A percentile compares a stretch with the other conserved stretches of the same genome.
phyloP scores from a whole-genome alignment of 2,888 invertebrate genomes.

The Pecten maximus region DNA sequence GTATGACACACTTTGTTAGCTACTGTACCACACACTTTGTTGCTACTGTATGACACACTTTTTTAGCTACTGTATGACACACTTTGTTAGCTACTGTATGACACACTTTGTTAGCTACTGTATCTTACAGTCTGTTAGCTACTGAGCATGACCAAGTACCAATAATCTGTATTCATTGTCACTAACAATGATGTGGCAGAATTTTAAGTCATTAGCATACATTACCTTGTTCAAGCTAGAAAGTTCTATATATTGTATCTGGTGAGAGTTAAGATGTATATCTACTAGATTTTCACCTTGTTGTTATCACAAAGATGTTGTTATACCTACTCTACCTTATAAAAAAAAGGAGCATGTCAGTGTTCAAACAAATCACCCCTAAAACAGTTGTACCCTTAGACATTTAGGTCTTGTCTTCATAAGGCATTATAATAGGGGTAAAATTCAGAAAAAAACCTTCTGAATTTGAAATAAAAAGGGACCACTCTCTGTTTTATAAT shows the following conservation, averaged over 20 bases:
- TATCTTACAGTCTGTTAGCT: too few species aligned
- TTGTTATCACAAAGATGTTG: too few species aligned
- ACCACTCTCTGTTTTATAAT: too few species aligned
- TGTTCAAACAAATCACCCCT: too few species aligned
- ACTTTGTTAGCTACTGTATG: neutral
- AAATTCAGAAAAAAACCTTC: too few species aligned
- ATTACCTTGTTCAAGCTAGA: neutral
- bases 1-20: neutral
- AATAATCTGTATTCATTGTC: neutral
- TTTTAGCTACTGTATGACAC: neutral
- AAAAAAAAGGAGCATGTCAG: too few species aligned
- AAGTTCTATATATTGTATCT: neutral
- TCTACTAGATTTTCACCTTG: too few species aligned
- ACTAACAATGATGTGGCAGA: neutral
- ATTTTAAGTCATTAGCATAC: neutral
- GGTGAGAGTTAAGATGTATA: neutral
- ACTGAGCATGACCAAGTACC: neutral
- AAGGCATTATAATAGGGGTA: too few species aligned
- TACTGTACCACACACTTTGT: neutral
- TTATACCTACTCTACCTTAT: too few species aligned
- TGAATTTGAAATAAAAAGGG: too few species aligned
- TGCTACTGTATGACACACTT: neutral
- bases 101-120: neutral
- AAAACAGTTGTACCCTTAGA: too few species aligned
- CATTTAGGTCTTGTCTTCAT: too few species aligned